phyloP scores from a whole-genome alignment of 2,113 vertebrate genomes.

The Salvelinus fontinalis region DNA sequence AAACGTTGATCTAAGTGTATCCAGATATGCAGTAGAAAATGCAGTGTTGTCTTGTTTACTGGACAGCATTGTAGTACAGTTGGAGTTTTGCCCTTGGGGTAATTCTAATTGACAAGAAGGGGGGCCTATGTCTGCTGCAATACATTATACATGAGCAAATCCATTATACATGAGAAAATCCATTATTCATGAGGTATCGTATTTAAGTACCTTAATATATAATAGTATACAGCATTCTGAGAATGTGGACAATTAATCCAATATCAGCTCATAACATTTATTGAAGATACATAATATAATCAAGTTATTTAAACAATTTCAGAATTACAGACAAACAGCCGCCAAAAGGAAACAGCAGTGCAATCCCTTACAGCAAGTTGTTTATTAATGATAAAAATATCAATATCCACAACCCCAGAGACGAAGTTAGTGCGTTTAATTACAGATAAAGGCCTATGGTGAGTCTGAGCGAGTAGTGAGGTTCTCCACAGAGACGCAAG shows the following conservation, averaged over 20 bases:
- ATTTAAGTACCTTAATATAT: too few relatives aligned
- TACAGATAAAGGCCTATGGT: conserved; percentile 26
- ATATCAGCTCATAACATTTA: not conserved
- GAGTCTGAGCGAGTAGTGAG: not conserved
- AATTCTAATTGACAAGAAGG: too few relatives aligned
- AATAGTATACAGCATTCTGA: too few relatives aligned
- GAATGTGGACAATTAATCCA: too few relatives aligned
- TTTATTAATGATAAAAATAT: conserved; percentile 30
- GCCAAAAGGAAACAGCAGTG: not conserved
- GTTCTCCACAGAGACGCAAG: conserved; percentile 55
- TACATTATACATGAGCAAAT: too few relatives aligned
- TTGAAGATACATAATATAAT: not conserved
- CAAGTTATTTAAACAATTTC: not conserved
- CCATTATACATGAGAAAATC: too few relatives aligned
- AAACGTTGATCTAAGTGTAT: not conserved
- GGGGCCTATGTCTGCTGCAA: too few relatives aligned
- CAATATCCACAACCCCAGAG: conserved; percentile 57
- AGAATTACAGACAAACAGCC: not conserved
- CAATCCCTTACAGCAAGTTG: not conserved
- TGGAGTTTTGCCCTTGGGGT: too few relatives aligned
- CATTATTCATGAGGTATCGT: too few relatives aligned
- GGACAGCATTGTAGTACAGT: too few relatives aligned
- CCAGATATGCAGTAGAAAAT: not conserved
- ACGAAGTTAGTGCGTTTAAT: conserved; percentile 41
- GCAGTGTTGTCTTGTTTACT: too few relatives aligned